Percentiles rank a stretch among this genome's conserved stretches.
These are phyloP conservation scores for Nibea coibor DNA, from an alignment of 2,113 vertebrate species.

Conservation along the genomic window DNA sequence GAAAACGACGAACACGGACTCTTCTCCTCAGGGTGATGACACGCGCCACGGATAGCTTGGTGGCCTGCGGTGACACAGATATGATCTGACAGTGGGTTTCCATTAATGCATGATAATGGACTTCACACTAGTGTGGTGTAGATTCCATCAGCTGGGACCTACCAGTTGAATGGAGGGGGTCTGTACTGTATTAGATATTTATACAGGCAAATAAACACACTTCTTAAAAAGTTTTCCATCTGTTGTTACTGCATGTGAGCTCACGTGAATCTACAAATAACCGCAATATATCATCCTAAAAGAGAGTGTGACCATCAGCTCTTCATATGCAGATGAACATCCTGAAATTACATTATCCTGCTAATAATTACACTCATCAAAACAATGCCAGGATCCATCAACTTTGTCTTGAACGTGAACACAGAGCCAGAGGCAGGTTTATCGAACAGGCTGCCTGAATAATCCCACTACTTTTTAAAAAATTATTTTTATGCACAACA, in stretches of 20 bases:
- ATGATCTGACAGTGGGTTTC: slow-evolving; percentile 68
- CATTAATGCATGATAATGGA: slow-evolving; percentile 76
- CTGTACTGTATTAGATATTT: slow-evolving; percentile 5
- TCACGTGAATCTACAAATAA: slow-evolving; percentile 1
- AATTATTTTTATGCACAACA: slow-evolving; percentile 44
- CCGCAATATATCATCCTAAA: background rate
- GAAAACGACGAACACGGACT: slow-evolving; percentile 42
- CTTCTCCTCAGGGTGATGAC: slow-evolving; percentile 57
- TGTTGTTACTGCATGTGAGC: slow-evolving; percentile 26
- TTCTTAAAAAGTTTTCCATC: slow-evolving; percentile 6
- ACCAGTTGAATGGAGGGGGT: slow-evolving; percentile 26
- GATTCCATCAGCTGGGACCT: slow-evolving; percentile 46
- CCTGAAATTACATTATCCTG: background rate
- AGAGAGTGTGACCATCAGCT: slow-evolving; percentile 1
- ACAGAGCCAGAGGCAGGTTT: slow-evolving; percentile 11
- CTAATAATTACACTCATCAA: slow-evolving; percentile 16
- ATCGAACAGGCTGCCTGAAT: slow-evolving; percentile 32
- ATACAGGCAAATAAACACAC: background rate
- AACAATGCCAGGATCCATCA: slow-evolving; percentile 8
- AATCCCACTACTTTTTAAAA: slow-evolving; percentile 25
- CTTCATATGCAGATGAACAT: slow-evolving; percentile 5
- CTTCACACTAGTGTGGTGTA: slow-evolving; percentile 52
- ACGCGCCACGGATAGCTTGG: slow-evolving; percentile 49
- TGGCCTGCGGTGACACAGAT: slow-evolving; percentile 67
- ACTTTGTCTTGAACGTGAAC: slow-evolving; percentile 6